Evolutionary conservation across 1,140 invertebrate species (phyloP), one percentile per base, ranked within the genome.

Genomic region (Sogatella furcifera): DNA sequence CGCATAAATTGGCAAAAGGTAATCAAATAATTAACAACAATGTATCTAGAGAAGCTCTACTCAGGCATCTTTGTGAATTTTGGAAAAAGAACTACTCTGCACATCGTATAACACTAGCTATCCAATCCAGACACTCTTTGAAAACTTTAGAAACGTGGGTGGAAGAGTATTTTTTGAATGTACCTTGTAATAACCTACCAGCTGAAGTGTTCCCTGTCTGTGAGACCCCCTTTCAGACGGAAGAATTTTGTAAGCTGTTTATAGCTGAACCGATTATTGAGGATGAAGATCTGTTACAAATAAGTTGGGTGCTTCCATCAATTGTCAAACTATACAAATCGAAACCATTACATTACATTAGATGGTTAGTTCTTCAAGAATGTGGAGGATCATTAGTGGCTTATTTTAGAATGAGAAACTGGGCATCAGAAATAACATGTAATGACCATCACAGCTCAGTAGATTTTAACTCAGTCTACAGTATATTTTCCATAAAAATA

Each of bases 311-410:
- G 8, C 78, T 93, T 73, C 86, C 88, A n/a, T 79, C 88, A 1
- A 70, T 89, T 17, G 70, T 81, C 60, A 72, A 84, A 52, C 76
- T 84, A n/a, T 94, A 92, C 70, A 83, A 82, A 71, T 80, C 77
- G 24, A 91, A 91, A 73, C 87, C 89, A 0, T 78, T 88, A 60
- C 78, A 87, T 49, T 92, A 94, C 66, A 69, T 96, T 0, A 84
- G 86, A 0, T 90, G 85, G 73, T 72, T 96, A 5, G 74, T 96
- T 5, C 92, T 90, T 0, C 88, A 96, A 71, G 92, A 96, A 74
- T 92, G 92, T 1, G 81, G 84, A 66, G 92, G 91, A 24, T 92
- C 90, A 66, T 73, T 97, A 13, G 80, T 93, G 1, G 88, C 88
- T 42, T 91, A 89, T 69, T 75, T 97, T 28, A 83, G 88, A 61